Base-by-base conservation (phyloP, 2,888 invertebrate genomes). In the Plebejus anna region DNA sequence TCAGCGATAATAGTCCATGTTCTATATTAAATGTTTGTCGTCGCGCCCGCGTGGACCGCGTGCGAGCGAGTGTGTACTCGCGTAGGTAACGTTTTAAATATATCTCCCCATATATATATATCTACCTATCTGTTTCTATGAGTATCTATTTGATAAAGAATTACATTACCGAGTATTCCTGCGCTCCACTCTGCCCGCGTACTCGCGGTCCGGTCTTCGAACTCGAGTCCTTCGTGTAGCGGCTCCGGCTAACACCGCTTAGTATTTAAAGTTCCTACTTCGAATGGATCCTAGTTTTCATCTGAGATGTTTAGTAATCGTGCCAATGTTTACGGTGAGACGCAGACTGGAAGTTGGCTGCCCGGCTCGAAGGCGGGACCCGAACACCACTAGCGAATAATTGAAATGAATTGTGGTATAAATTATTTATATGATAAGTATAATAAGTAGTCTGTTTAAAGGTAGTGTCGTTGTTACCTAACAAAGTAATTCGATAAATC, bases 371-470 rank as follows among this genome's bases (percentile, higher is more conserved):
- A 82, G 85, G 84, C 81, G 82, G 86, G 90, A 88, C 89, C 85
- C 86, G 81, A 76, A 82, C 84, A 89, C 87, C 86, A 86, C 89
- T 91, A 92, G 89, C 81, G 80, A 89, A 86, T 88, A 86, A 86
- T 82, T 84, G 84, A 82, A 83, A 86, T 84, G 83, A 87, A 80
- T 87, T 87, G 87, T 89, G 89, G 86, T 87, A 88, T 90, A 91
- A 87, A 89, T 89, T 92, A 90, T 90, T 89, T 89, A 91, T 90
- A 85, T 86, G 81, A 83, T 76, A 83, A 84, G 91, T 91, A 90
- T 90, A 91, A 85, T 86, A 90, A 89, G 92, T 93, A 94, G 92
- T 92, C 91, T 90, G 91, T 91, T 92, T 92, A 87, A 86, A 87
- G 90, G 90, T 93, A 93, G 92, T 90, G 87, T 89, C 88, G 88